phyloP scores from a whole-genome alignment of 2,888 invertebrate genomes.

The Lithophane ornitopus region DNA sequence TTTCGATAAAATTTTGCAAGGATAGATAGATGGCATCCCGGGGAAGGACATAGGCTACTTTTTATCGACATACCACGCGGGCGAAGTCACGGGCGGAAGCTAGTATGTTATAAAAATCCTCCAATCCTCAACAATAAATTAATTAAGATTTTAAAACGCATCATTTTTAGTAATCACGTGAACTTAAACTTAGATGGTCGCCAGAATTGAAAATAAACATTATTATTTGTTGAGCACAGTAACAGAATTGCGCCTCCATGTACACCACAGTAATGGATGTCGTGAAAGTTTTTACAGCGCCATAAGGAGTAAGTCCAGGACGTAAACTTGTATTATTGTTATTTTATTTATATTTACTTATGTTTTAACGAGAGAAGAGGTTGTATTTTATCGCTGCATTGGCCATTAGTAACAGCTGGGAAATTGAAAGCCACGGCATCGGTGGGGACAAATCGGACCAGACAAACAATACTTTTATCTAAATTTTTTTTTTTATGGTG shows the following conservation, averaged over 20 bases:
- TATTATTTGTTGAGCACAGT: slow-evolving; percentile 19
- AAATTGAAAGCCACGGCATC: not conserved
- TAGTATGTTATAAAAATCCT: no score
- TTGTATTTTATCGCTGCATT: slow-evolving; percentile 37
- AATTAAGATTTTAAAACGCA: not conserved
- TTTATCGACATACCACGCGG: no score
- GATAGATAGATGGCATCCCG: no score
- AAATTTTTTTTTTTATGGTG: not conserved
- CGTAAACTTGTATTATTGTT: slow-evolving; percentile 62
- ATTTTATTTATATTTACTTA: slow-evolving; percentile 59
- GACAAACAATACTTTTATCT: not conserved
- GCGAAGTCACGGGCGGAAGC: no score
- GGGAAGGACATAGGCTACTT: no score
- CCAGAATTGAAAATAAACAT: slow-evolving; percentile 28
- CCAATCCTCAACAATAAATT: slow-evolving; percentile 8
- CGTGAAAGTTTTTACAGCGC: slow-evolving; percentile 55
- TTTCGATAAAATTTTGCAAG: no score
- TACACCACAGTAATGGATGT: slow-evolving; percentile 39
- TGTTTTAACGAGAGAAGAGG: slow-evolving; percentile 43
- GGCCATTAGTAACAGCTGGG: slow-evolving; percentile 2
- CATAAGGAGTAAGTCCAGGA: slow-evolving; percentile 44
- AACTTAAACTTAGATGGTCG: not conserved
- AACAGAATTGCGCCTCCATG: slow-evolving; percentile 16
- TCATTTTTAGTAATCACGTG: slow-evolving; percentile 12
- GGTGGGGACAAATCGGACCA: not conserved